Conservation (phyloP, 53 echinoderm and acorn worm genomes). For the Patiria pectinifera region DNA sequence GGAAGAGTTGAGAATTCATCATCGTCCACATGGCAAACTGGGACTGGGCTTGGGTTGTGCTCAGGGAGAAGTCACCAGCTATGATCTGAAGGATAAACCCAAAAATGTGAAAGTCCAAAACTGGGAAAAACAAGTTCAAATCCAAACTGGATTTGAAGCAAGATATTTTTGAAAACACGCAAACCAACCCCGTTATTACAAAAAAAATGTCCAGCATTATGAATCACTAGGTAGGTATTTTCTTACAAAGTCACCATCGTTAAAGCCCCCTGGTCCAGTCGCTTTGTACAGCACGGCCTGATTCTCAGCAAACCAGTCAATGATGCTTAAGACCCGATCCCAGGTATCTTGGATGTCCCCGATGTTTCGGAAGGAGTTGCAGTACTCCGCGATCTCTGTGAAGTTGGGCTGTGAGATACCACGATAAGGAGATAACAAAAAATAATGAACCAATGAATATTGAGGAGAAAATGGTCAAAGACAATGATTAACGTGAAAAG, state of each 20-base stretch:
- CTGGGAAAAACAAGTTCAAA: background rate
- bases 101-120: background rate
- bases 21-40: constrained; percentile 97
- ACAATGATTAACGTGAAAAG: no score
- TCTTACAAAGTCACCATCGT: constrained; percentile 92
- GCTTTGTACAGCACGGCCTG: constrained; percentile 73
- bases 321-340: constrained; percentile 70
- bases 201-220: background rate
- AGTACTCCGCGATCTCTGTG: constrained; percentile 77
- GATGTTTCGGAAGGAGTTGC: constrained; percentile 89
- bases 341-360: constrained; percentile 87
- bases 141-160: no score
- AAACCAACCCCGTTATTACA: background rate
- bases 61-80: constrained; percentile 88
- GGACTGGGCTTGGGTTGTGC: constrained; percentile 81
- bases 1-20: constrained; percentile 85
- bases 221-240: background rate
- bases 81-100: constrained; percentile 69
- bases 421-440: background rate
- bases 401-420: constrained; percentile 70
- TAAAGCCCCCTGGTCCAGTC: constrained; percentile 87
- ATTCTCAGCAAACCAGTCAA: constrained; percentile 77
- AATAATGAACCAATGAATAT: no score
- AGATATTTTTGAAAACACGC: no score
- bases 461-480: no score